These are phyloP conservation scores for Eudasyphora cyanicolor DNA, from an alignment of 2,888 invertebrate genomes.

Conservation along the genomic window DNA sequence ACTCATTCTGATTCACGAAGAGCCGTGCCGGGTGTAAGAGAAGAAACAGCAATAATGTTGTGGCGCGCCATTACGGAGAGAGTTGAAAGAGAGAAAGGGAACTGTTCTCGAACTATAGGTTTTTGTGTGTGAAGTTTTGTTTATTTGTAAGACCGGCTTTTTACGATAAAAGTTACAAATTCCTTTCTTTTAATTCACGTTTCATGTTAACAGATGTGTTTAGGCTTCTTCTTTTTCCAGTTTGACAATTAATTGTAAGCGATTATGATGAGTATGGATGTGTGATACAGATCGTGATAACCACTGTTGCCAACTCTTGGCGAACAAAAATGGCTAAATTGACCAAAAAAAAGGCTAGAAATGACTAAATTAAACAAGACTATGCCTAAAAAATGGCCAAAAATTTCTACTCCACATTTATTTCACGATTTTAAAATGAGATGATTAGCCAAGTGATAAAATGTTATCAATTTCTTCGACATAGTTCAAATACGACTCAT, in stretches of 20 bases:
- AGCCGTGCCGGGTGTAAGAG: not conserved
- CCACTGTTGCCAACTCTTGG: too few relatives aligned
- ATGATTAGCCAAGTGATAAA: too few relatives aligned
- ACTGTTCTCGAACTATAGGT: not conserved
- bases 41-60: not conserved
- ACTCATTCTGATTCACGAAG: conserved; percentile 27
- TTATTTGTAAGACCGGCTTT: conserved; percentile 45
- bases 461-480: too few relatives aligned
- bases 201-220: not conserved
- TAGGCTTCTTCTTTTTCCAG: conserved; percentile 23
- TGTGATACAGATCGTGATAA: not conserved
- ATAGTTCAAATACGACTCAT: too few relatives aligned
- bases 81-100: conserved; percentile 6
- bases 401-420: too few relatives aligned
- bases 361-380: too few relatives aligned
- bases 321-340: too few relatives aligned
- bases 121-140: conserved; percentile 15
- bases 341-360: too few relatives aligned
- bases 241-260: conserved; percentile 35
- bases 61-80: not conserved
- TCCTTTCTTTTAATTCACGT: conserved; percentile 22
- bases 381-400: too few relatives aligned
- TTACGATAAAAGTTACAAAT: conserved; percentile 32
- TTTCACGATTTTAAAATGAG: too few relatives aligned
- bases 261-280: conserved; percentile 11